These are phyloP conservation scores for Podarcis siculus DNA, from an alignment of 2,797 vertebrate genomes.

Conservation along the genomic window DNA sequence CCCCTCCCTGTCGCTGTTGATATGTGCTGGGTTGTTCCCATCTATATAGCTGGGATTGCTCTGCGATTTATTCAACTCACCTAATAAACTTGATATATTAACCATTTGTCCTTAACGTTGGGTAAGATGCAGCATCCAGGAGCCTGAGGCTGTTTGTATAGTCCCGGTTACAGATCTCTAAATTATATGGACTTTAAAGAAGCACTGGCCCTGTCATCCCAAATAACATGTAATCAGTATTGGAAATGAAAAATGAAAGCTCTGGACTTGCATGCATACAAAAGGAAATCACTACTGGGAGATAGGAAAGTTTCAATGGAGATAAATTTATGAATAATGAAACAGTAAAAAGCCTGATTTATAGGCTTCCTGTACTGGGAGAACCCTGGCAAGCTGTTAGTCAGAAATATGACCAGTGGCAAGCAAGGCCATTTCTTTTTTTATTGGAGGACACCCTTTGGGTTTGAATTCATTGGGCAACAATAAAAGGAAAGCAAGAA, in stretches of 20 bases:
- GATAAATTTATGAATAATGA: slow-evolving; percentile 36
- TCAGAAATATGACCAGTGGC: slow-evolving; percentile 29
- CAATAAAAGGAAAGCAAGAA: slow-evolving; percentile 17
- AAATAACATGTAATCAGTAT: slow-evolving; percentile 36
- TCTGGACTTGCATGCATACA: slow-evolving; percentile 15
- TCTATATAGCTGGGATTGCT: slow-evolving; percentile 3
- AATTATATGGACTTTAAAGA: slow-evolving; percentile 33
- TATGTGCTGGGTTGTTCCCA: not conserved
- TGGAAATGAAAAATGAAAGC: slow-evolving; percentile 30
- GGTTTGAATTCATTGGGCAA: slow-evolving; percentile 16
- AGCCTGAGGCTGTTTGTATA: slow-evolving; percentile 20
- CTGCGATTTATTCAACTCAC: slow-evolving; percentile 24
- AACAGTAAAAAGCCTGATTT: slow-evolving; percentile 14
- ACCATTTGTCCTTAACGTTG: slow-evolving; percentile 22
- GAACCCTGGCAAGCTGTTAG: slow-evolving; percentile 13
- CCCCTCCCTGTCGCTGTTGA: not conserved
- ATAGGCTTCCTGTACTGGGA: not conserved
- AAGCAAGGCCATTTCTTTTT: slow-evolving; percentile 18
- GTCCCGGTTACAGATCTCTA: slow-evolving; percentile 22
- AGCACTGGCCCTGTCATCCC: slow-evolving; percentile 17
- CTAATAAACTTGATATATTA: slow-evolving; percentile 40
- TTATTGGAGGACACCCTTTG: slow-evolving; percentile 27
- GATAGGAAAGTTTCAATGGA: slow-evolving; percentile 7
- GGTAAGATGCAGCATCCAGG: not conserved
- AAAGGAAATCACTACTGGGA: slow-evolving; percentile 1